phyloP scores from a whole-genome alignment of 2,888 invertebrate species.

The Drosophila ochracea region DNA sequence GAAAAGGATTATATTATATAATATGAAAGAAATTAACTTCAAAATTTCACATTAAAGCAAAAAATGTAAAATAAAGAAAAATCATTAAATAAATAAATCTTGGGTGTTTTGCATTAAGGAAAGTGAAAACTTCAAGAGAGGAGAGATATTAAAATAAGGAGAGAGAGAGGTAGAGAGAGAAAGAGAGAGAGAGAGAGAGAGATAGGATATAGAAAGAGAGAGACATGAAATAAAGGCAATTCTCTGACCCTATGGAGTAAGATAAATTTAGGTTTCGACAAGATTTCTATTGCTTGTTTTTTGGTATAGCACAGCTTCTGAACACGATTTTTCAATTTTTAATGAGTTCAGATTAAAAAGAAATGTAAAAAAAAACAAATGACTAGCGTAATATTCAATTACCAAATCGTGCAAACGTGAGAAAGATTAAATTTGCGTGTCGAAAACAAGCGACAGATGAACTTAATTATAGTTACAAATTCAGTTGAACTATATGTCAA shows the following conservation, averaged over 20 bases:
- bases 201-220: accelerated
- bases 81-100: too few relatives aligned
- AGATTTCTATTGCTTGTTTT: not conserved
- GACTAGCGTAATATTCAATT: conserved; percentile 22
- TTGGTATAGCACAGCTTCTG: not conserved
- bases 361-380: conserved; percentile 3
- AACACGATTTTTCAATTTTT: not conserved
- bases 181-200: not conserved
- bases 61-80: not conserved
- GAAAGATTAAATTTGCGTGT: conserved; percentile 64
- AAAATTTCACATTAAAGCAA: not conserved
- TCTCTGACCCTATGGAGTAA: not conserved
- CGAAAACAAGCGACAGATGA: conserved; percentile 47
- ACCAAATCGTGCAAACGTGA: conserved; percentile 57
- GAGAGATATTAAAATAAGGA: not conserved
- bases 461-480: conserved; percentile 13
- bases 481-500: conserved; percentile 18
- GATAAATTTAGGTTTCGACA: not conserved
- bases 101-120: too few relatives aligned
- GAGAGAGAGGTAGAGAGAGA: too few relatives aligned
- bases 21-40: too few relatives aligned
- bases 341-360: not conserved
- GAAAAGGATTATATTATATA: too few relatives aligned
- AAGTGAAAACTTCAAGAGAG: too few relatives aligned
- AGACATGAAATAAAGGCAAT: not conserved